phyloP scores from a whole-genome alignment of 2,797 vertebrate genomes.

The Acanthurus lineatus region DNA sequence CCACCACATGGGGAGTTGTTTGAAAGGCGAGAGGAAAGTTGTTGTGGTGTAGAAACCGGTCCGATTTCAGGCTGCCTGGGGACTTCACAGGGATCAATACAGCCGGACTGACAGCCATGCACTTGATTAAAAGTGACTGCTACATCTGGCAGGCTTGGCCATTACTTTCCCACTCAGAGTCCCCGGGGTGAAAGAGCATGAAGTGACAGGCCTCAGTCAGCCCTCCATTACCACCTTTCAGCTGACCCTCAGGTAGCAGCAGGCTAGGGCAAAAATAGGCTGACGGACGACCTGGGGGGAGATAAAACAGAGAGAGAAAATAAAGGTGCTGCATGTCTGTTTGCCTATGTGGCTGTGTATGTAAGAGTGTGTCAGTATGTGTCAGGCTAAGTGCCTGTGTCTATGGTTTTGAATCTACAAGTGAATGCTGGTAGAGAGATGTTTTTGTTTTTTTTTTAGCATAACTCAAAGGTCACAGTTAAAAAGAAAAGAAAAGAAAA shows the following conservation, averaged over 20 bases:
- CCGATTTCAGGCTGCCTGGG: conserved; percentile 74
- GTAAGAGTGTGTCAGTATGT: conserved; percentile 33
- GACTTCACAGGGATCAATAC: conserved; percentile 85
- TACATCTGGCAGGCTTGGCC: conserved; percentile 87
- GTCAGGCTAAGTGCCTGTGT: conserved; percentile 23
- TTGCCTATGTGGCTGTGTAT: conserved; percentile 52
- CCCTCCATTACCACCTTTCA: conserved; percentile 87
- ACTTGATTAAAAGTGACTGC: conserved; percentile 90
- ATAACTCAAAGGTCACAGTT: conserved; percentile 25
- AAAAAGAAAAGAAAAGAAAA: background rate
- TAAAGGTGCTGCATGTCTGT: conserved; percentile 58
- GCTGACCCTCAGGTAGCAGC: conserved; percentile 78
- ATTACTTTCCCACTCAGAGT: conserved; percentile 87
- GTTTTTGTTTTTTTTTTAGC: conserved; percentile 5
- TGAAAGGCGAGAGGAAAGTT: conserved; percentile 79
- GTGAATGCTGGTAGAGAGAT: conserved; percentile 46
- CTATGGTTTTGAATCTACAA: conserved; percentile 43
- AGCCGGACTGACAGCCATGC: conserved; percentile 82
- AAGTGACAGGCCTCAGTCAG: conserved; percentile 87
- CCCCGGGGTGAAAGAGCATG: conserved; percentile 84
- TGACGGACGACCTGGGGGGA: conserved; percentile 62
- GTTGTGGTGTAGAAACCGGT: conserved; percentile 79
- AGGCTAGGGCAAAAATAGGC: conserved; percentile 78
- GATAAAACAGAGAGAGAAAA: conserved; percentile 61
- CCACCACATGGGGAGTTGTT: conserved; percentile 77